Evolutionary conservation across 1,140 invertebrate species (phyloP).

Genomic region (Heterodera carotae): DNA sequence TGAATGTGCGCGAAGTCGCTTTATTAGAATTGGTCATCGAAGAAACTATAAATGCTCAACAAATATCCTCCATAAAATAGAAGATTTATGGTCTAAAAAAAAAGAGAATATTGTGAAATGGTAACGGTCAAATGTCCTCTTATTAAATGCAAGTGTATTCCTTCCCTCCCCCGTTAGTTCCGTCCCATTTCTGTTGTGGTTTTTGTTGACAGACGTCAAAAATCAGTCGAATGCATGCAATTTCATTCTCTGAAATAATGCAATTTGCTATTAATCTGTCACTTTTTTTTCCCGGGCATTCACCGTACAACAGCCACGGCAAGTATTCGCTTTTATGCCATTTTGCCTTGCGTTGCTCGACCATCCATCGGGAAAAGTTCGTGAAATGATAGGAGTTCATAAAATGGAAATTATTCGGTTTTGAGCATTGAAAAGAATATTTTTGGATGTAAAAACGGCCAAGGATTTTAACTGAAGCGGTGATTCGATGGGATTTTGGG

Average conservation of each 20-base stretch:
- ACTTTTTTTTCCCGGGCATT: background rate
- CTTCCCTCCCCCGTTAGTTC: constrained; percentile 41
- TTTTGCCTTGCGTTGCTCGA: constrained; percentile 39
- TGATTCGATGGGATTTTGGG: too few species aligned
- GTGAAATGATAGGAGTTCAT: background rate
- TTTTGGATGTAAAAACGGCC: too few species aligned
- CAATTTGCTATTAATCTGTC: background rate
- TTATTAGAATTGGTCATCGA: too few species aligned
- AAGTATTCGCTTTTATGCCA: constrained; percentile 63
- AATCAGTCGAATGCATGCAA: constrained; percentile 62
- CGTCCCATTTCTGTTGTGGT: constrained; percentile 49
- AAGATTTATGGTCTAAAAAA: too few species aligned
- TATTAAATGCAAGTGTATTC: constrained; percentile 59
- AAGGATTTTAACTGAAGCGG: too few species aligned
- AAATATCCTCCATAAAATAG: too few species aligned
- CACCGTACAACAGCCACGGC: constrained; percentile 62
- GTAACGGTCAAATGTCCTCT: too few species aligned
- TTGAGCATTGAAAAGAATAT: too few species aligned
- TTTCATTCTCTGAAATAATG: constrained; percentile 56
- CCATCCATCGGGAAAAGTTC: constrained; percentile 10
- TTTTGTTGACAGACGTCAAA: constrained; percentile 62
- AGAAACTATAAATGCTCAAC: too few species aligned
- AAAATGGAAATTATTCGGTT: background rate
- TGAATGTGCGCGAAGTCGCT: background rate
- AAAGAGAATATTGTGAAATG: too few species aligned